phyloP scores from a whole-genome alignment of 2,113 vertebrate species.

The Rutilus rutilus region DNA sequence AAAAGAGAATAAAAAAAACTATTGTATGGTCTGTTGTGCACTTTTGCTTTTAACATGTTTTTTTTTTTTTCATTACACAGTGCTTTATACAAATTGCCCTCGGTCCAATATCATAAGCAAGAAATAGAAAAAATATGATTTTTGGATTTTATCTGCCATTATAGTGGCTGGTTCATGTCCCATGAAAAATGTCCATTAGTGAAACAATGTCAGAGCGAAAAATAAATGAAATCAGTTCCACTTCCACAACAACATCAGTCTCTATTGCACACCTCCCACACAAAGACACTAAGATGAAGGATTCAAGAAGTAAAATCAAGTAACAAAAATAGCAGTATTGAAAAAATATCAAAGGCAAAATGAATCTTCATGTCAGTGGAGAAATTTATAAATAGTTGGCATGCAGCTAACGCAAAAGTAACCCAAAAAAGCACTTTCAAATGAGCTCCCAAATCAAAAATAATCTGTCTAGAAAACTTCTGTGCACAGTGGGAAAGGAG shows the following conservation, averaged over 20 bases:
- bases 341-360: constrained; percentile 30
- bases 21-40: not conserved
- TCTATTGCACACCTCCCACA: constrained; percentile 60
- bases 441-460: constrained; percentile 37
- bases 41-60: not conserved
- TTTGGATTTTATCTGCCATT: constrained; percentile 6
- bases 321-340: constrained; percentile 41
- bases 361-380: constrained; percentile 31
- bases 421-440: constrained; percentile 47
- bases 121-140: not conserved
- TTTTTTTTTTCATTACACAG: constrained; percentile 6
- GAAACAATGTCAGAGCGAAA: constrained; percentile 16
- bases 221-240: constrained; percentile 46
- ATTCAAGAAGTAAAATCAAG: constrained; percentile 28
- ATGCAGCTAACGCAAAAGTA: constrained; percentile 17
- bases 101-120: not conserved
- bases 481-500: constrained; percentile 59
- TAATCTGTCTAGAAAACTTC: constrained; percentile 55
- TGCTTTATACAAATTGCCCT: constrained; percentile 11
- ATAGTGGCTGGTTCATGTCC: constrained; percentile 31
- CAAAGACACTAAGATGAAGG: constrained; percentile 4
- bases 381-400: constrained; percentile 44
- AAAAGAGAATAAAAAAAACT: not conserved
- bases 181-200: constrained; percentile 26
- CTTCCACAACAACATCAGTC: constrained; percentile 4